Evolutionary conservation across 2,797 vertebrate species (phyloP).

Genomic region (Tiaroga cobitis): DNA sequence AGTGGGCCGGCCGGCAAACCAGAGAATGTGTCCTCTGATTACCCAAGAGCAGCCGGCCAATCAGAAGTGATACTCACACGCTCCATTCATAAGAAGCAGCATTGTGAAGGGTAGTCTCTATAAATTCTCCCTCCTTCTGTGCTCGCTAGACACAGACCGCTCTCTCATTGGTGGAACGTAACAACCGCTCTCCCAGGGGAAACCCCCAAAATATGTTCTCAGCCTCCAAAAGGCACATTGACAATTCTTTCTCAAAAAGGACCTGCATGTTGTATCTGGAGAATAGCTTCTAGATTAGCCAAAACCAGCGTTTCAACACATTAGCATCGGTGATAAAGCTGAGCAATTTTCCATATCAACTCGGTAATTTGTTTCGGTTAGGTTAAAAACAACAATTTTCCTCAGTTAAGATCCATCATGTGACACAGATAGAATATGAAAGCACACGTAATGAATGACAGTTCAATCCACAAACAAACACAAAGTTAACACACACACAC

Average conservation of each 20-base stretch:
- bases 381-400: constrained; percentile 35
- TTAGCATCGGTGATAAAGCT: background rate
- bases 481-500: background rate
- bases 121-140: constrained; percentile 58
- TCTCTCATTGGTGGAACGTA: constrained; percentile 55
- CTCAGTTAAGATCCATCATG: constrained; percentile 42
- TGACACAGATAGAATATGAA: constrained; percentile 53
- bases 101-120: constrained; percentile 64
- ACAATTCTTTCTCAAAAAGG: constrained; percentile 19
- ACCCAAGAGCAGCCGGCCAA: constrained; percentile 67
- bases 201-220: constrained; percentile 37
- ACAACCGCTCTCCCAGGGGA: constrained; percentile 42
- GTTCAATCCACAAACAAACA: constrained; percentile 22
- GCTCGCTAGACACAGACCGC: constrained; percentile 45
- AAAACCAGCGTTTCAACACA: background rate
- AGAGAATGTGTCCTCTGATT: constrained; percentile 55
- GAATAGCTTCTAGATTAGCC: background rate
- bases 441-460: constrained; percentile 52
- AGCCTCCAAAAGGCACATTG: constrained; percentile 20
- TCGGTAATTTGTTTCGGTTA: constrained; percentile 35
- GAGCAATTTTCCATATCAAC: constrained; percentile 15
- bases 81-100: constrained; percentile 80
- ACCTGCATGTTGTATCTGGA: constrained; percentile 3
- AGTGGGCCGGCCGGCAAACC: constrained; percentile 60
- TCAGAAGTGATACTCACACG: constrained; percentile 62